Evolutionary conservation across 2,888 invertebrate species (phyloP).

Genomic region (Priocnemis perturbator): DNA sequence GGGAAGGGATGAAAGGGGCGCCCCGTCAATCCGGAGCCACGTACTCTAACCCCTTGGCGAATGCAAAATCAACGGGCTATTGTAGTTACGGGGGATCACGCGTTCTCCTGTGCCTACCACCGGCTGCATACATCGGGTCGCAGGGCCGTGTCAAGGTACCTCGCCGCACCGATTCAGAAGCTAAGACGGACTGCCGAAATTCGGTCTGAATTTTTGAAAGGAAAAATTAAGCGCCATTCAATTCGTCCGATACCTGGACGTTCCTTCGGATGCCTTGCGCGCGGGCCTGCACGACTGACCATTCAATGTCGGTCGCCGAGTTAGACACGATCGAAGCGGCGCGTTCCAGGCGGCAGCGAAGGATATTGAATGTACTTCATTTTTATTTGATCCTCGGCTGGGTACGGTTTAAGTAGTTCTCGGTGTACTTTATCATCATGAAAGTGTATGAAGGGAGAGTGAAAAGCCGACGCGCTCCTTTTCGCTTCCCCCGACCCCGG

Average conservation of each 20-base stretch:
- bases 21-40: slow-evolving; percentile 29
- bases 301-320: too few relatives aligned
- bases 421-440: too few relatives aligned
- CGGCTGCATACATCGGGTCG: slow-evolving; percentile 23
- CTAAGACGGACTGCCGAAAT: slow-evolving; percentile 13
- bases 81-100: slow-evolving; percentile 54
- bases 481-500: neutral
- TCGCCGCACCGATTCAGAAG: slow-evolving; percentile 21
- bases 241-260: too few relatives aligned
- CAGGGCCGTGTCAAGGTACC: slow-evolving; percentile 29
- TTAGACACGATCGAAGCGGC: too few relatives aligned
- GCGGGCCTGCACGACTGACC: too few relatives aligned
- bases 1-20: slow-evolving; percentile 47
- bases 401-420: too few relatives aligned
- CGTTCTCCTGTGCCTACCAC: slow-evolving; percentile 26
- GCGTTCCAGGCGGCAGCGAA: too few relatives aligned
- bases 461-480: slow-evolving; percentile 1
- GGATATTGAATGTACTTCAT: too few relatives aligned
- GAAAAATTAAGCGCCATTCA: too few relatives aligned
- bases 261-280: too few relatives aligned
- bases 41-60: slow-evolving; percentile 53
- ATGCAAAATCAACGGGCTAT: slow-evolving; percentile 70
- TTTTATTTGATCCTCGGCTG: too few relatives aligned
- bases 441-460: neutral
- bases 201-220: too few relatives aligned